Percentiles rank a stretch among this genome's conserved stretches.
These are phyloP conservation scores for Drosophila pseudotalamancana DNA, from an alignment of 2,888 invertebrate species.

Conservation along the genomic window DNA sequence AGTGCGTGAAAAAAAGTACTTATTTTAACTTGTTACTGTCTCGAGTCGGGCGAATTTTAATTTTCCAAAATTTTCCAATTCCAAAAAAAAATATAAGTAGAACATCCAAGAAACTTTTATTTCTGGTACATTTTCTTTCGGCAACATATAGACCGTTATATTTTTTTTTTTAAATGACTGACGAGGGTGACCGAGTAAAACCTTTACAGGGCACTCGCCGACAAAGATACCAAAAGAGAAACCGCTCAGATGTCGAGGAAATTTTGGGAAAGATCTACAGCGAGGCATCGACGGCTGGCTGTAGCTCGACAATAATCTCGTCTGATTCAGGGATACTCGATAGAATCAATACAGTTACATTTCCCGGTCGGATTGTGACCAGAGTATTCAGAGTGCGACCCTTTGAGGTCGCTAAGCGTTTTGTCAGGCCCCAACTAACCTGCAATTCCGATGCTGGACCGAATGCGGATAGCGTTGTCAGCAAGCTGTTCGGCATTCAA, in stretches of 20 bases:
- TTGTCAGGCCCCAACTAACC: background rate
- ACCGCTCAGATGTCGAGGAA: background rate
- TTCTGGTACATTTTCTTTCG: background rate
- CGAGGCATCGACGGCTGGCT: background rate
- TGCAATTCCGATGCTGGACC: background rate
- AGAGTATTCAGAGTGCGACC: background rate
- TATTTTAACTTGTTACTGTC: background rate
- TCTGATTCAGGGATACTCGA: background rate
- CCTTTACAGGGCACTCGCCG: background rate
- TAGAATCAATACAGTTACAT: background rate
- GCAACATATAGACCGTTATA: background rate
- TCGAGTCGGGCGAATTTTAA: background rate
- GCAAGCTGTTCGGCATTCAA: constrained; percentile 10
- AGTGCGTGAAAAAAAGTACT: background rate
- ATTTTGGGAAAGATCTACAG: constrained; percentile 1
- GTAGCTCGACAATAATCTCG: background rate
- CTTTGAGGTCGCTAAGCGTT: constrained; percentile 1
- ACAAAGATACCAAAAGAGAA: background rate
- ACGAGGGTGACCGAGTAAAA: background rate
- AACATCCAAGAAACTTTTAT: background rate
- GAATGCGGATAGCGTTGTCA: constrained; percentile 1
- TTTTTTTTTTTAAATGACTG: background rate
- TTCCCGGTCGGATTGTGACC: constrained; percentile 9
- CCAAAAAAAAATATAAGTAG: background rate
- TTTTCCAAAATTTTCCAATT: constrained; percentile 3